phyloP scores from a whole-genome alignment of 2,797 vertebrate genomes.

The Craterocephalus amniculus region DNA sequence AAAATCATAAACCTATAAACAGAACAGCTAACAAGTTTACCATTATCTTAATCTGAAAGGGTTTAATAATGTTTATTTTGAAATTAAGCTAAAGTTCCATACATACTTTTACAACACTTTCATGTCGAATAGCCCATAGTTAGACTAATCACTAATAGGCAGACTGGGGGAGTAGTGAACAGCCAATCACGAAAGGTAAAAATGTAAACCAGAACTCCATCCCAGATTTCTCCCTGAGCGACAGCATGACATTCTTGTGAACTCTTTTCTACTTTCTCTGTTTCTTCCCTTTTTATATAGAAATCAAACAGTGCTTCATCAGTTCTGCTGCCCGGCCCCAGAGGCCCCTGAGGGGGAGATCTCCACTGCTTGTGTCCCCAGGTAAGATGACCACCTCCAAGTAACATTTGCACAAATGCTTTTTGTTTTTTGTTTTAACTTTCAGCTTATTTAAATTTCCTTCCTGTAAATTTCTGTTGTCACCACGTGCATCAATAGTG shows the following conservation, averaged over 20 bases:
- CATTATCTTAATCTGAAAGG: background rate
- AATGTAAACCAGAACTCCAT: background rate
- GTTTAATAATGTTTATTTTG: background rate
- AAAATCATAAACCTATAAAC: background rate
- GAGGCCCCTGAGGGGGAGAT: constrained; percentile 90
- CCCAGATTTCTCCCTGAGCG: background rate
- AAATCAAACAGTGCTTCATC: constrained; percentile 97
- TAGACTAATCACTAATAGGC: background rate
- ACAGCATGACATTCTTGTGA: background rate
- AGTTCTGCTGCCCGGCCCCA: constrained; percentile 97
- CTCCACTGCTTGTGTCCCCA: constrained; percentile 86
- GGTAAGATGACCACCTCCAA: constrained; percentile 77
- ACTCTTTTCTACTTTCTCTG: background rate
- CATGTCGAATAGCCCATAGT: background rate
- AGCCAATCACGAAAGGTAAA: background rate
- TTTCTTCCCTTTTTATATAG: constrained; percentile 71
- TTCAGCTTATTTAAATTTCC: constrained; percentile 1
- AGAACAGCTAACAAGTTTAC: background rate
- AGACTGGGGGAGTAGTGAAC: background rate
- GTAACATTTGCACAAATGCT: constrained; percentile 50
- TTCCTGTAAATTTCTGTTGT: constrained; percentile 46
- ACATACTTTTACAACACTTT: background rate
- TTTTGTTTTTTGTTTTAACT: constrained; percentile 15
- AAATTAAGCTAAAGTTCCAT: background rate
- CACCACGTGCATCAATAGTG: constrained; percentile 63